Conservation (phyloP, 2,888 invertebrate species). For the Aspidiotus destructor region DNA sequence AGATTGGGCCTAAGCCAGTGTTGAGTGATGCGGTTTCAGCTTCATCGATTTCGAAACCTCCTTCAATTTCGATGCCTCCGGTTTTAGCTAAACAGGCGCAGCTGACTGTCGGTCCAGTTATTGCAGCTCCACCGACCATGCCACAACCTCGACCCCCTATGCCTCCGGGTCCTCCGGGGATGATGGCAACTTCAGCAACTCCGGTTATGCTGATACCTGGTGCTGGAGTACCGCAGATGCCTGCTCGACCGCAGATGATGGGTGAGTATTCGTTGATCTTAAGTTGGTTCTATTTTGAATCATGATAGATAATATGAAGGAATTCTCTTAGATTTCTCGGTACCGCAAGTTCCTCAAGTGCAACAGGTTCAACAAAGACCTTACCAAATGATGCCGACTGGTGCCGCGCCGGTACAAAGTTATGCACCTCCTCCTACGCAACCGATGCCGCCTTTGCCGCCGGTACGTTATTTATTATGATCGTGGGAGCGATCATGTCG, state of each 20-base stretch:
- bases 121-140: slow-evolving; percentile 41
- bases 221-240: no score
- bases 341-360: no score
- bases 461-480: neutral
- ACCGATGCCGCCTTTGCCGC: neutral
- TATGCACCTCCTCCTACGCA: neutral
- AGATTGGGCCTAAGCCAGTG: slow-evolving; percentile 85
- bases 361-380: no score
- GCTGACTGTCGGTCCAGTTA: slow-evolving; percentile 40
- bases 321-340: no score
- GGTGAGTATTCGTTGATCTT: no score
- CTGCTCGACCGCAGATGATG: no score
- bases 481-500: no score
- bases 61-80: slow-evolving; percentile 37
- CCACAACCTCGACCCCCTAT: slow-evolving; percentile 33
- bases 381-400: slow-evolving; percentile 5
- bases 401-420: slow-evolving; percentile 1
- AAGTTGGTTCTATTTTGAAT: no score
- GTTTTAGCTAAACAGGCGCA: slow-evolving; percentile 40
- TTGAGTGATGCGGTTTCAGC: slow-evolving; percentile 39
- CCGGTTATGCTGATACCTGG: slow-evolving; percentile 40
- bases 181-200: slow-evolving; percentile 41
- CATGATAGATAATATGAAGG: no score
- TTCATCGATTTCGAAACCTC: slow-evolving; percentile 35
- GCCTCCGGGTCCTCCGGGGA: slow-evolving; percentile 36